phyloP scores from a whole-genome alignment of 2,888 invertebrate species.

The Rhyacophila evoluta region DNA sequence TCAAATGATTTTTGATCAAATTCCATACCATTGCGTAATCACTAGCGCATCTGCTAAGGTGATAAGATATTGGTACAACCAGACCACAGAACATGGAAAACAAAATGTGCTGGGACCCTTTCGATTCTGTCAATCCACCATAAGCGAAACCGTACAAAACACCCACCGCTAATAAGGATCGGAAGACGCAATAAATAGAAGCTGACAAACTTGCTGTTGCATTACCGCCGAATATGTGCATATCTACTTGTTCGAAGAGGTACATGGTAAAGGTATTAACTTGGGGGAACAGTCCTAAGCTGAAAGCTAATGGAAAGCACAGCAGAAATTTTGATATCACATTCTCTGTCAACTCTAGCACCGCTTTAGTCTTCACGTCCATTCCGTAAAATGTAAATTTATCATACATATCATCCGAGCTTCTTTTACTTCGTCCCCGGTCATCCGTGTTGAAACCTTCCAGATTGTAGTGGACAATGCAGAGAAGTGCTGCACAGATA shows the following conservation, averaged over 20 bases:
- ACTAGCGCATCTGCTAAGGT: conserved; percentile 91
- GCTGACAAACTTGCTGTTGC: conserved; percentile 87
- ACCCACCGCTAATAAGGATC: conserved; percentile 84
- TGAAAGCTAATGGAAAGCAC: conserved; percentile 94
- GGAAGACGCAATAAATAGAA: conserved; percentile 83
- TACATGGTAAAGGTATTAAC: conserved; percentile 98
- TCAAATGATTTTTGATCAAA: conserved; percentile 83
- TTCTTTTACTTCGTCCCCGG: conserved; percentile 60
- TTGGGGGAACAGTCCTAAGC: conserved; percentile 95
- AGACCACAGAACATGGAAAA: conserved; percentile 96
- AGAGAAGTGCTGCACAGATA: conserved; percentile 75
- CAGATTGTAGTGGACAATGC: conserved; percentile 65
- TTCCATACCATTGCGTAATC: conserved; percentile 93
- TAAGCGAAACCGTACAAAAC: conserved; percentile 89
- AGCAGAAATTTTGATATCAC: conserved; percentile 84
- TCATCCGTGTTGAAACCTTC: conserved; percentile 57
- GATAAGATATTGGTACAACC: conserved; percentile 89
- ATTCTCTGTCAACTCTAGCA: conserved; percentile 78
- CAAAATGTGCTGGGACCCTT: conserved; percentile 89
- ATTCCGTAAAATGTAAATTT: conserved; percentile 66
- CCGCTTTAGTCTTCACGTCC: conserved; percentile 68
- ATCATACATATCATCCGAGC: conserved; percentile 57
- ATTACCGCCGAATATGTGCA: conserved; percentile 90
- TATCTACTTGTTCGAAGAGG: conserved; percentile 94
- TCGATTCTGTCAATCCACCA: conserved; percentile 85